phyloP scores from a whole-genome alignment of 2,888 invertebrate genomes.

The Graphium colonna region DNA sequence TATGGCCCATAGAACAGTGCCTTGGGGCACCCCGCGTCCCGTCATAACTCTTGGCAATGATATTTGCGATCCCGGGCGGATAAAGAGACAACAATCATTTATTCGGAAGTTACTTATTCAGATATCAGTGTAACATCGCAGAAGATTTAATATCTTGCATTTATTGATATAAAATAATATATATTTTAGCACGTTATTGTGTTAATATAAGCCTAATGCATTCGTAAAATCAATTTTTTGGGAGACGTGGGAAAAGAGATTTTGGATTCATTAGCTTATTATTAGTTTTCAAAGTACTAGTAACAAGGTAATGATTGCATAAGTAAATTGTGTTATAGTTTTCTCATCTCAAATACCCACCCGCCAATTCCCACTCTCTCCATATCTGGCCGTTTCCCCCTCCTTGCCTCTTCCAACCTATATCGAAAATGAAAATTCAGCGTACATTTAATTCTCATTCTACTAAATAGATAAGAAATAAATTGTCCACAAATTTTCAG shows the following conservation, averaged over 20 bases:
- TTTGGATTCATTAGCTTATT: too few species aligned
- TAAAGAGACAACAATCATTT: conserved; percentile 37
- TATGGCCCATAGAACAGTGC: conserved; percentile 64
- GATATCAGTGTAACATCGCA: conserved; percentile 11
- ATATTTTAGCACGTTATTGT: too few species aligned
- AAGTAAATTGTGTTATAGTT: background rate
- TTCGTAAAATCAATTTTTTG: too few species aligned
- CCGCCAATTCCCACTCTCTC: conserved; percentile 73
- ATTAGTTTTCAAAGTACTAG: too few species aligned
- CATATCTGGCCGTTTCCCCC: conserved; percentile 59
- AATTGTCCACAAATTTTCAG: conserved; percentile 66
- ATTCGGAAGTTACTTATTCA: conserved; percentile 16
- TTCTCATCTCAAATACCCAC: conserved; percentile 63
- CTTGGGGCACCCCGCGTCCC: conserved; percentile 67
- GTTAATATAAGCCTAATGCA: too few species aligned
- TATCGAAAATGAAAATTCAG: conserved; percentile 78
- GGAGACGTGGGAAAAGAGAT: too few species aligned
- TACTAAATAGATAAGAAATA: conserved; percentile 55
- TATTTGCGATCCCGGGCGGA: conserved; percentile 64
- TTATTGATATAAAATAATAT: background rate
- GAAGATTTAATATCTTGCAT: background rate
- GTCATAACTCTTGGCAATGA: conserved; percentile 69
- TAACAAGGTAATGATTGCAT: too few species aligned
- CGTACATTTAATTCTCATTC: conserved; percentile 64
- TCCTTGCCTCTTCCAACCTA: conserved; percentile 73